These are phyloP conservation scores for Heliothis subflexa DNA, from an alignment of 1,140 invertebrate genomes.

Conservation along the genomic window DNA sequence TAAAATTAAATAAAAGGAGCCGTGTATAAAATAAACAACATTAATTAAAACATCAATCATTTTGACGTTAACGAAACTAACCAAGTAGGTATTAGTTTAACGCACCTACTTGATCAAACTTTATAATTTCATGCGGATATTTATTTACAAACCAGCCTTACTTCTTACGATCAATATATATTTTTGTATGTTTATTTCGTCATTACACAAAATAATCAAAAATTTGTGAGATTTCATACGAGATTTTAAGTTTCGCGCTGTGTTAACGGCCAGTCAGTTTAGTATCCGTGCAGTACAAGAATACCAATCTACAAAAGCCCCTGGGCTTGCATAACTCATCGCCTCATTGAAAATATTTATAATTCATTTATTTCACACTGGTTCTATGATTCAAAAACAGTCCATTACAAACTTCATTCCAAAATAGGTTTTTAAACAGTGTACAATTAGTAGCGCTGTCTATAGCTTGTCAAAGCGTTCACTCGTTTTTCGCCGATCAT, in stretches of 20 bases:
- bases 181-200: background rate
- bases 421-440: conserved; percentile 69
- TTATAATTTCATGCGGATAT: background rate
- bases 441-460: conserved; percentile 65
- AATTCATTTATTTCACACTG: conserved; percentile 58
- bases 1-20: too few species aligned
- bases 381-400: conserved; percentile 47
- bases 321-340: conserved; percentile 48
- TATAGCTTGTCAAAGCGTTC: conserved; percentile 64
- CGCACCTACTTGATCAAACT: conserved; percentile 8
- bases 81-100: conserved; percentile 32
- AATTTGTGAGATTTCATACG: too few species aligned
- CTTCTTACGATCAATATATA: background rate
- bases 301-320: background rate
- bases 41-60: conserved; percentile 27
- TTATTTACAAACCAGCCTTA: background rate
- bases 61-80: conserved; percentile 18
- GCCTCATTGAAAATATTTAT: conserved; percentile 62
- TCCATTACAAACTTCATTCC: conserved; percentile 69
- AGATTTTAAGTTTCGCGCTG: background rate
- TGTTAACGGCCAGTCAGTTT: conserved; percentile 30
- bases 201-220: too few species aligned
- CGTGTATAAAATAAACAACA: background rate
- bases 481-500: conserved; percentile 63
- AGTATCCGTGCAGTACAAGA: too few species aligned